These are phyloP conservation scores for Gallinago solitaria DNA, from an alignment of 2,797 vertebrate genomes.

Conservation along the genomic window DNA sequence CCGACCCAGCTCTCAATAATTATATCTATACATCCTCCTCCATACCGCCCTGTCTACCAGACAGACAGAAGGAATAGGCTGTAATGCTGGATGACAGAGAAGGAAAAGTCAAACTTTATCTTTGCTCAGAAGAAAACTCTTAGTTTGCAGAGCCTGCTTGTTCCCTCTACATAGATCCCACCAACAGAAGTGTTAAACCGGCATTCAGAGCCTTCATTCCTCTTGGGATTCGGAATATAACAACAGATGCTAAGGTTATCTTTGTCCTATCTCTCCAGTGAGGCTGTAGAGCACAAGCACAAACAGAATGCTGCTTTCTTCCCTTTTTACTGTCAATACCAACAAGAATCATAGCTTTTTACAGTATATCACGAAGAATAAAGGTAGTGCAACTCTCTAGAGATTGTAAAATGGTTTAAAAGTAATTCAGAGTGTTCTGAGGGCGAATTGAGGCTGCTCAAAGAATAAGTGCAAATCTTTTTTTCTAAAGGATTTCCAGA, in stretches of 20 bases:
- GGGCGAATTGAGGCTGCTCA: background rate
- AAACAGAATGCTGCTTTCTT: constrained; percentile 10
- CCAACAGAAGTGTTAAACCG: constrained; percentile 26
- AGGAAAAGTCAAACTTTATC: background rate
- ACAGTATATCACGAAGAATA: background rate
- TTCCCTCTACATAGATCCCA: background rate
- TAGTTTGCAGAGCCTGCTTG: background rate
- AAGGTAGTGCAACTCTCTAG: background rate
- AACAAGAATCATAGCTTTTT: background rate
- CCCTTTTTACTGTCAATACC: background rate
- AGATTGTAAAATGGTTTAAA: background rate
- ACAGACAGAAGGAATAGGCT: background rate
- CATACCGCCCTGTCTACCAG: background rate
- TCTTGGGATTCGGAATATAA: background rate
- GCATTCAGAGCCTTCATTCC: background rate
- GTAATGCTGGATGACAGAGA: background rate
- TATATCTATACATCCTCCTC: background rate
- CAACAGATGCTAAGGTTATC: constrained; percentile 32
- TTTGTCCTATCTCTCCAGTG: background rate
- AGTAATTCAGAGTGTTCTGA: background rate
- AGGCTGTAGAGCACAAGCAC: background rate
- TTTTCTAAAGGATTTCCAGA: background rate
- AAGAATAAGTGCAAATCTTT: background rate
- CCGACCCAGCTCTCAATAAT: background rate
- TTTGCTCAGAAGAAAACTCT: background rate